Evolutionary conservation across 1,140 invertebrate species (phyloP).

Genomic region (Drosophila aff.): DNA sequence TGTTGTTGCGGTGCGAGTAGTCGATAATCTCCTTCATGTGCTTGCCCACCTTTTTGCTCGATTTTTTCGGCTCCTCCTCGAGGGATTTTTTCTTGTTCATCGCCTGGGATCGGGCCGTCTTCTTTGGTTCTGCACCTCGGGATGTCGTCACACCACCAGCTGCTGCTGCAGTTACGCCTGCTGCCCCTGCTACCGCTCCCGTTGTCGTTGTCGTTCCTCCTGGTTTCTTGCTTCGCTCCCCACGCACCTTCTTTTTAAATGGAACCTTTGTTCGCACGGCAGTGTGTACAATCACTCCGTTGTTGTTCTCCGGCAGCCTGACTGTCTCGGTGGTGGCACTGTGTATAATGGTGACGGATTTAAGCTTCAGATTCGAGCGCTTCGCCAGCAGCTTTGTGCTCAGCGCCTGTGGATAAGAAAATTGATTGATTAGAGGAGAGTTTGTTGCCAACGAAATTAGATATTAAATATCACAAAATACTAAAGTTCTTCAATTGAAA

Average conservation of each 20-base stretch:
- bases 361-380: slow-evolving; percentile 91
- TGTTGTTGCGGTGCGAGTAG: slow-evolving; percentile 86
- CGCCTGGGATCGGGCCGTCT: slow-evolving; percentile 56
- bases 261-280: slow-evolving; percentile 91
- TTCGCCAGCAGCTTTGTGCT: slow-evolving; percentile 92
- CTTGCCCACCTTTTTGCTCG: slow-evolving; percentile 85
- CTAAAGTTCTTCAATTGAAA: neutral
- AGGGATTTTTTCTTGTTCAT: slow-evolving; percentile 70
- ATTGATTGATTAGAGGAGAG: slow-evolving; percentile 20
- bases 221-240: slow-evolving; percentile 86
- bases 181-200: slow-evolving; percentile 10
- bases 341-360: slow-evolving; percentile 93
- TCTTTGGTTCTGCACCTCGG: slow-evolving; percentile 54
- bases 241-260: slow-evolving; percentile 90
- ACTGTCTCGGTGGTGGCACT: slow-evolving; percentile 94
- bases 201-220: slow-evolving; percentile 13
- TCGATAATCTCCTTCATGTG: slow-evolving; percentile 91
- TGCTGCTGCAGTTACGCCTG: slow-evolving; percentile 1
- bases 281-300: slow-evolving; percentile 90
- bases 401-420: slow-evolving; percentile 87
- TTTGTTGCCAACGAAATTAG: slow-evolving; percentile 3
- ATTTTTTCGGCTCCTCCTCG: slow-evolving; percentile 83
- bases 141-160: slow-evolving; percentile 1
- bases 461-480: neutral
- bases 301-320: slow-evolving; percentile 90